Evolutionary conservation across 2,797 vertebrate genomes (phyloP).

Genomic region (Alca torda): DNA sequence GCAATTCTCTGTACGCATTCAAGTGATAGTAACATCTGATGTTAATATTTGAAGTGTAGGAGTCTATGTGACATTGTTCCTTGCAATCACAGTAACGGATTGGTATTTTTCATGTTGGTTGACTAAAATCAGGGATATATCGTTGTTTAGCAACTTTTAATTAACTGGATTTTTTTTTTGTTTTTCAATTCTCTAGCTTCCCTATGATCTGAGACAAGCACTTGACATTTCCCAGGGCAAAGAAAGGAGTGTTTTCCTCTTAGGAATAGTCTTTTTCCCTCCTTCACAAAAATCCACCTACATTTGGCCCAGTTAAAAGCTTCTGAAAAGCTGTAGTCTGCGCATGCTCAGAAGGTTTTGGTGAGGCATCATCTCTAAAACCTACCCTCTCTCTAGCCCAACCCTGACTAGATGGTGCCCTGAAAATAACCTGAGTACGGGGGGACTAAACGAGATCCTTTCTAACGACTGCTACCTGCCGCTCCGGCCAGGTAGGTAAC

Average conservation of each 20-base stretch:
- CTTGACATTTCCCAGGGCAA: conserved; percentile 29
- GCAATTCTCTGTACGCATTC: not conserved
- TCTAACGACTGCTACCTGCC: not conserved
- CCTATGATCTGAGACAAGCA: not conserved
- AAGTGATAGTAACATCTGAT: not conserved
- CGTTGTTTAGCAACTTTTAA: not conserved
- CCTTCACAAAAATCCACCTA: conserved; percentile 54
- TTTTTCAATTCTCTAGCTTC: not conserved
- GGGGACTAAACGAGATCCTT: not conserved
- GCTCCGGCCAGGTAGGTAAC: not conserved
- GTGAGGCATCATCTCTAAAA: not conserved
- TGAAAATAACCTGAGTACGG: not conserved
- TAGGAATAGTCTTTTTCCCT: conserved; percentile 19
- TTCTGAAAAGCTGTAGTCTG: not conserved
- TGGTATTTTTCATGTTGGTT: not conserved
- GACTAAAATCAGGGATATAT: not conserved
- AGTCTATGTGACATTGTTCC: not conserved
- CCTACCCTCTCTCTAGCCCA: not conserved
- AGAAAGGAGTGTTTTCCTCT: conserved; percentile 8
- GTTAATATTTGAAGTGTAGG: not conserved
- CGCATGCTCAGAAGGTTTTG: not conserved
- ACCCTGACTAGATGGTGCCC: not conserved
- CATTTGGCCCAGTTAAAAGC: conserved; percentile 50
- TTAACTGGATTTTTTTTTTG: not conserved
- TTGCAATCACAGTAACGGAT: not conserved